Percentiles rank a stretch among this genome's conserved stretches.
Conservation (phyloP, 2,888 invertebrate genomes). For the Alentia gelatinosa region DNA sequence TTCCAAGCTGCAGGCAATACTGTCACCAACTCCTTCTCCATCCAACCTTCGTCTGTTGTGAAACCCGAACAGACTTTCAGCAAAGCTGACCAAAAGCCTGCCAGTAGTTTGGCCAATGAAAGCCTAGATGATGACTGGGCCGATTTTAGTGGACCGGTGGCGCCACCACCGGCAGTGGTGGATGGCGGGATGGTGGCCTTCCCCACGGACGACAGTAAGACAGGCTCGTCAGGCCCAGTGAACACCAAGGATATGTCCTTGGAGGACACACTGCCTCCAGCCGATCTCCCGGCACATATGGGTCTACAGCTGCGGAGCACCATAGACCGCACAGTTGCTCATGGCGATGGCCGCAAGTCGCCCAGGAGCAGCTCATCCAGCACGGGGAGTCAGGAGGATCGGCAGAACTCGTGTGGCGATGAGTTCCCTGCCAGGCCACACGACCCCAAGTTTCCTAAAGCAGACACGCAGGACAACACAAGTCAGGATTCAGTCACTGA, state of each 20-base stretch:
- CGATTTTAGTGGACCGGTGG: slow-evolving; percentile 34
- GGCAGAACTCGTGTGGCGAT: slow-evolving; percentile 1
- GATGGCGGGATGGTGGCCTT: slow-evolving; percentile 36
- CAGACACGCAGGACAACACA: slow-evolving; percentile 54
- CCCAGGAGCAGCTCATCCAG: slow-evolving; percentile 42
- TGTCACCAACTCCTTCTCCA: not conserved
- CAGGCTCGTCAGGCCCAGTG: not conserved
- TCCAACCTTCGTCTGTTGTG: not conserved
- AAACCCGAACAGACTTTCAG: not conserved
- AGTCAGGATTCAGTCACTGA: slow-evolving; percentile 57
- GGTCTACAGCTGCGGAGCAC: slow-evolving; percentile 15
- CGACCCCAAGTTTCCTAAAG: not conserved
- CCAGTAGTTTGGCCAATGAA: not conserved
- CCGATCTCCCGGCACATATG: not conserved
- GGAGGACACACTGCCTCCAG: not conserved
- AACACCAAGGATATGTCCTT: not conserved
- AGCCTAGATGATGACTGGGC: slow-evolving; percentile 30
- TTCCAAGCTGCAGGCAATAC: not conserved
- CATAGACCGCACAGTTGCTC: slow-evolving; percentile 25
- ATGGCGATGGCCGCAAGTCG: slow-evolving; percentile 19
- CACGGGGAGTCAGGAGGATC: slow-evolving; percentile 13
- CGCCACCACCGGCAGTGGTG: not conserved
- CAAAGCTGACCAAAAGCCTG: not conserved
- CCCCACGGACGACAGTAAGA: slow-evolving; percentile 5
- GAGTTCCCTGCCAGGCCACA: slow-evolving; percentile 17